Base-by-base conservation (phyloP, 2,888 invertebrate species). In the Pollenia griseotomentosa region DNA sequence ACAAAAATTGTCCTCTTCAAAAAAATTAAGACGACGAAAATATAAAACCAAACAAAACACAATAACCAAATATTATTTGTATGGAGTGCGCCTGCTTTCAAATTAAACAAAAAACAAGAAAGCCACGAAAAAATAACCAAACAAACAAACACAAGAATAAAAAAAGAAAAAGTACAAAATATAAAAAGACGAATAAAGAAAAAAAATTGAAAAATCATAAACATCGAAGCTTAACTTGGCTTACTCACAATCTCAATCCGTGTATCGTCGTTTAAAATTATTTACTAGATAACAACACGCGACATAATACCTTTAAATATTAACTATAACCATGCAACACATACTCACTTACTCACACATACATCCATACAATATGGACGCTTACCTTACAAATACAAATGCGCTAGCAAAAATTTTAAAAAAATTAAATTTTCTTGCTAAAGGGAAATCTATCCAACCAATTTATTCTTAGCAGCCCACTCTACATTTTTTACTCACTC, bases 261-360 rank as follows among this genome's bases (percentile, higher is more conserved):
- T 71, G 71, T 84, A 78, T 63, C 63, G 74, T 79, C 79, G 63
- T 81, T 83, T 81, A 83, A 81, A 71, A 73, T 86, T 86, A 86
- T 86, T 86, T 83, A 86, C 80, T 83, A 81, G 83, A 83, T 65
- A 83, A 83, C 80, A 86, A 81, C 86, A 83, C 83, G 86, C 83
- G 86, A 86, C 86, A 83, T 83, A 86, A 86, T 83, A 83, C 83
- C 86, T 77, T 81, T 81, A 83, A 86, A 86, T 86, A 75, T 86
- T 86, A 80, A 83, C 86, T 83, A 86, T 77, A 77, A 57, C 59
- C 77, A 70, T 65, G 63, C 75, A 77, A 12, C 46, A 68, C 46
- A 65, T 65, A 44, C 71, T 44, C 53, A 16, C 57, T 23, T 63
- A n/a, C 71, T 66, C 57, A 75, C 11, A 66, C 42, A 23, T 19